phyloP scores from a whole-genome alignment of 2,888 invertebrate species.

The Mylabris sibirica region DNA sequence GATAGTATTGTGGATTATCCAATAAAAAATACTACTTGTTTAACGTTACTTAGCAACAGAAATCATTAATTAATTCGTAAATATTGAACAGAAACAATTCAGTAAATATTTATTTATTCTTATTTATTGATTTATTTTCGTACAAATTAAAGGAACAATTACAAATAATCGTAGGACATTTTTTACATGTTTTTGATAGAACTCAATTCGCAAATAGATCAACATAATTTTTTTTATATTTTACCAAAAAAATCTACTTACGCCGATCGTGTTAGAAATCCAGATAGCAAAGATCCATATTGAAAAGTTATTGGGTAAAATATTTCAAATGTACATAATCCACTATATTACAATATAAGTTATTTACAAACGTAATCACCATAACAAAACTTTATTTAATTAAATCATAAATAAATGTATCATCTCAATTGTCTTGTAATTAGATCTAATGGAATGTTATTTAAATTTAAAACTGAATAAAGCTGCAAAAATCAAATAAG shows the following conservation, averaged over 20 bases:
- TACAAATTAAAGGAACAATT: slow-evolving; percentile 22
- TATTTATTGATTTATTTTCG: slow-evolving; percentile 17
- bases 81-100: slow-evolving; percentile 9
- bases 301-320: not conserved
- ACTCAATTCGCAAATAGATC: not conserved
- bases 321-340: slow-evolving; percentile 25
- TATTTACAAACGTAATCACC: slow-evolving; percentile 37
- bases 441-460: slow-evolving; percentile 20
- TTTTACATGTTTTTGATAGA: not conserved
- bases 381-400: not conserved
- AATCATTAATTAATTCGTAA: not conserved
- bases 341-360: slow-evolving; percentile 43
- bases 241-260: too few relatives aligned
- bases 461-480: not conserved
- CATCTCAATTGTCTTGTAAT: not conserved
- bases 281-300: not conserved
- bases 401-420: not conserved
- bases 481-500: slow-evolving; percentile 23
- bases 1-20: slow-evolving; percentile 20
- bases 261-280: too few relatives aligned
- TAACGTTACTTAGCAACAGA: slow-evolving; percentile 26
- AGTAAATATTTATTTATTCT: slow-evolving; percentile 14
- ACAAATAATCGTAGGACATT: slow-evolving; percentile 15
- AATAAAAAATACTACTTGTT: slow-evolving; percentile 18
- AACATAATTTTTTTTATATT: not conserved